These are phyloP conservation scores for Arenicola marina DNA, from an alignment of 2,888 invertebrate genomes.

Conservation along the genomic window DNA sequence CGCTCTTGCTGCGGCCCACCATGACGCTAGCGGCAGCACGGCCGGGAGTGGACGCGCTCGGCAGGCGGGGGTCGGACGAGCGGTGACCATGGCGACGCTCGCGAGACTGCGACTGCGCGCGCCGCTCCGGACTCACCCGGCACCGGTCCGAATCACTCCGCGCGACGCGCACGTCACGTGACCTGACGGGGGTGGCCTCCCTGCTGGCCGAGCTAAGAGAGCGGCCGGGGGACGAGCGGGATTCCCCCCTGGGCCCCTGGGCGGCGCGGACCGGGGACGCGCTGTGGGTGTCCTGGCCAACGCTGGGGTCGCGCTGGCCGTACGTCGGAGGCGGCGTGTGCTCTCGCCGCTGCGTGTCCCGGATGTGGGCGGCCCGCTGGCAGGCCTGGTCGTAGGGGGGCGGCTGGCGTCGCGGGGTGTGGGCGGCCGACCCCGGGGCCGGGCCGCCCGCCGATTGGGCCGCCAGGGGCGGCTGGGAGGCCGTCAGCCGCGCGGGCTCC, in stretches of 20 bases:
- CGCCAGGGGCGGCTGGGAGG: not conserved
- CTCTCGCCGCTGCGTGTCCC: not conserved
- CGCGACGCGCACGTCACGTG: no score
- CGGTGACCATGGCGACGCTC: slow-evolving; percentile 13
- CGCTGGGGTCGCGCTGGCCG: no score
- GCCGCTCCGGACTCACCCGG: no score
- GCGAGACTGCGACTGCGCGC: not conserved
- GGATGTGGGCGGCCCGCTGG: slow-evolving; percentile 2
- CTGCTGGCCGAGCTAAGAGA: no score
- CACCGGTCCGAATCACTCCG: no score
- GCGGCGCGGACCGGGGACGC: no score
- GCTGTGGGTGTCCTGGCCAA: no score
- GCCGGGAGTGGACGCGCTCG: no score
- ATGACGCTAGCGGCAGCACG: not conserved
- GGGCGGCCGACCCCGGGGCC: not conserved
- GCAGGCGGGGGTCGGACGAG: slow-evolving; percentile 19
- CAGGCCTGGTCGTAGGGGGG: slow-evolving; percentile 15
- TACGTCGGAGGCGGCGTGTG: no score
- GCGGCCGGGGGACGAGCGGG: no score
- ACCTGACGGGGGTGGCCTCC: no score
- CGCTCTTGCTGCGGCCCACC: slow-evolving; percentile 27
- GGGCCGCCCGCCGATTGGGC: not conserved
- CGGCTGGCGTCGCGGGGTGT: not conserved
- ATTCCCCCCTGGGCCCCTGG: no score
- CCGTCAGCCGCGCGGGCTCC: not conserved